Evolutionary conservation across 1,140 invertebrate genomes (phyloP).

Genomic region (Alviniconcha marisindica): DNA sequence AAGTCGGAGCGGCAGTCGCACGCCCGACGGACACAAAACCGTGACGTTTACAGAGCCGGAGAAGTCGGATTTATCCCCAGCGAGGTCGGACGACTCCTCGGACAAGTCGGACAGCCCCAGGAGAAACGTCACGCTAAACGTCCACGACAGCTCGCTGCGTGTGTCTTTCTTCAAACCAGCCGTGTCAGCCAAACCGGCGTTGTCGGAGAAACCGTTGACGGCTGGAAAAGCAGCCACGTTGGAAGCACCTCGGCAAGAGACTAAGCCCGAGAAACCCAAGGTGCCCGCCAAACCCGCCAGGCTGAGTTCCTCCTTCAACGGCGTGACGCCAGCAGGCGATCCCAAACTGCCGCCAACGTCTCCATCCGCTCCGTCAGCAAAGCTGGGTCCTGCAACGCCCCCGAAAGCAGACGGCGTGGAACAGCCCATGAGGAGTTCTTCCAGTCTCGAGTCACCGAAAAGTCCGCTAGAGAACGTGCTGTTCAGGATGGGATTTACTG

Average conservation of each 20-base stretch:
- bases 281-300: neutral
- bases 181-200: neutral
- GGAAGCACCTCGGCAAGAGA: neutral
- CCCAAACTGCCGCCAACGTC: neutral
- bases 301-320: neutral
- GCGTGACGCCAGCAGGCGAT: neutral
- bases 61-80: neutral
- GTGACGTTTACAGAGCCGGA: neutral
- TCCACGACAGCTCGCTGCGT: neutral
- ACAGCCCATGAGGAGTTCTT: neutral
- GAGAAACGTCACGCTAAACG: neutral
- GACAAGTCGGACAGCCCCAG: neutral
- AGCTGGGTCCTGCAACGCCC: neutral
- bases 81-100: neutral
- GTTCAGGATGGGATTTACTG: neutral
- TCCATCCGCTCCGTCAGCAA: neutral
- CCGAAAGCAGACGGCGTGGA: neutral
- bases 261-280: neutral
- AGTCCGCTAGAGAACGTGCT: neutral
- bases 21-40: neutral
- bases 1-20: neutral
- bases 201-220: neutral
- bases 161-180: constrained; percentile 20
- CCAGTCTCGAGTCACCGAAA: neutral
- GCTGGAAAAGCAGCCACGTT: no score